Evolutionary conservation across 1,140 invertebrate species (phyloP).

Genomic region (Lasioglossum baleicum): DNA sequence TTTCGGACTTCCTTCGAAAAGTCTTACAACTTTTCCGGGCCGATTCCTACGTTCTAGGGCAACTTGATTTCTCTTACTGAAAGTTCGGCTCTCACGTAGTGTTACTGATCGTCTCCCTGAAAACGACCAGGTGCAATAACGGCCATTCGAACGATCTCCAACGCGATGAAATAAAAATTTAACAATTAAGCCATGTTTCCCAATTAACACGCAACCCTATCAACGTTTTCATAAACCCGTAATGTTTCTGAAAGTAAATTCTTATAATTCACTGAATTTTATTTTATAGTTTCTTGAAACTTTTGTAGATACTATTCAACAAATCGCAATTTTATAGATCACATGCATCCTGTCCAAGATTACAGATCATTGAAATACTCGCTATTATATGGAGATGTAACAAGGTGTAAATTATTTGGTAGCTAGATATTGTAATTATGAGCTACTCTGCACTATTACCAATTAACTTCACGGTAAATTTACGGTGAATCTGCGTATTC

Average conservation of each 20-base stretch:
- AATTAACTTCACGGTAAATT: constrained; percentile 10
- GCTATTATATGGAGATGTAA: no score
- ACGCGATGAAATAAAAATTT: constrained; percentile 59
- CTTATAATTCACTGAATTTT: no score
- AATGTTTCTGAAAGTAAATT: no score
- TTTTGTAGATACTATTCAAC: no score
- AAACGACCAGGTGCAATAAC: neutral
- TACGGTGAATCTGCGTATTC: neutral
- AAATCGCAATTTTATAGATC: no score
- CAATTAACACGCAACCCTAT: no score
- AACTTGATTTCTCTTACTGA: constrained; percentile 32
- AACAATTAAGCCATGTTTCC: constrained; percentile 61
- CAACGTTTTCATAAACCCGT: no score
- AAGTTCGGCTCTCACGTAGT: constrained; percentile 19
- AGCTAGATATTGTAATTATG: neutral
- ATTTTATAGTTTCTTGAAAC: no score
- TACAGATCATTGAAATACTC: no score
- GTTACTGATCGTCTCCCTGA: constrained; percentile 6
- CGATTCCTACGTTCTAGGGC: neutral
- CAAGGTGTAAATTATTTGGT: neutral
- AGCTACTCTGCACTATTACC: neutral
- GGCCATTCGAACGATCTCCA: constrained; percentile 20
- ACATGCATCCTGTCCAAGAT: no score
- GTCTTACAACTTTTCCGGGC: constrained; percentile 4
- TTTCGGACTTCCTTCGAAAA: neutral